Evolutionary conservation across 2,888 invertebrate genomes (phyloP), one percentile per base, ranked within the genome.

Genomic region (Stenoptilia bipunctidactyla): DNA sequence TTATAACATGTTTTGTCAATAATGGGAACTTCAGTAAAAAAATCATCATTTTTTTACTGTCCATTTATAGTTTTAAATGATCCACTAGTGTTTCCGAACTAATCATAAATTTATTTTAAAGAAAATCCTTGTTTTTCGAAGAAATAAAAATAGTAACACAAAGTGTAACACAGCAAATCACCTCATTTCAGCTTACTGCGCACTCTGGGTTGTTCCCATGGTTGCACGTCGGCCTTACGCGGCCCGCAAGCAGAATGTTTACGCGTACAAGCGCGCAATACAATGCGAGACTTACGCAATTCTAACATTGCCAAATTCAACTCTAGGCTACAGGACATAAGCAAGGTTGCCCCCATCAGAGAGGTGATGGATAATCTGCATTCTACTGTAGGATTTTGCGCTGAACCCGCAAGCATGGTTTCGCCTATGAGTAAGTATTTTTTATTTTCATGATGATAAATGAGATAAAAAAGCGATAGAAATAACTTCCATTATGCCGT

Each of bases 311-410:
- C 75, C 5, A 86, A 87, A 20, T 82, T 83, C 46, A 86, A 86
- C 3, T 58, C 67, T 0, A 82, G 86, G n/a, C 58, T 88, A 15
- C 84, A 90, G 43, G 89, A 92, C 47, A 92, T 95, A 84, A 90
- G 97, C 0, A 89, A 89, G 48, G 88, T 88, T 1, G 89, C 92
- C 15, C 89, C 93, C 0, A 84, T 98, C 20, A 85, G 90, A 13
- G 95, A 96, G 47, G 88, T 97, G 6, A 77, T 99, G 40, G 98
- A 98, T 59, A 93, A 98, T 59, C 90, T 98, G 45, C 99, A 99
- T 67, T 90, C 98, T 0, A 94, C 97, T 53, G 89, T 97, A 38
- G 97, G 97, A 4, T 99, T 96, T 71, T 99, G 99, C 41, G 89
- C 94, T 27, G 97, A 98, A 70, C 96, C 96, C 9, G 89, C 91